Percentiles rank a stretch among this genome's conserved stretches.
These are phyloP conservation scores for Notodonta dromedarius DNA, from an alignment of 2,888 invertebrate genomes.

Conservation along the genomic window DNA sequence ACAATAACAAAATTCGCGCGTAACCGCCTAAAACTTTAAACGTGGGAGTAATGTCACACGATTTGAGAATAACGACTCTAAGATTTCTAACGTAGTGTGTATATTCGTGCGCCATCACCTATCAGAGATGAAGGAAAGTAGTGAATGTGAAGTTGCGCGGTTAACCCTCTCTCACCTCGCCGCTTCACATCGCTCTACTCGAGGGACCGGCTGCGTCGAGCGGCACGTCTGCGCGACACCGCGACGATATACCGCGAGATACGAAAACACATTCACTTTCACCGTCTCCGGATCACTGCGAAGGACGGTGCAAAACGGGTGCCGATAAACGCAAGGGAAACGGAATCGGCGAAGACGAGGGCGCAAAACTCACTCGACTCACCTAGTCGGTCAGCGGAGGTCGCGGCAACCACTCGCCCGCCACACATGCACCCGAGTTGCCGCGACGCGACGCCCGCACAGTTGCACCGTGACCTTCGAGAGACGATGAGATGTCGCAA, in stretches of 20 bases:
- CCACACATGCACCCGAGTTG: slow-evolving; percentile 59
- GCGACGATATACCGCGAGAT: slow-evolving; percentile 52
- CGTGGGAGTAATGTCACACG: slow-evolving; percentile 24
- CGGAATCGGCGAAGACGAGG: slow-evolving; percentile 64
- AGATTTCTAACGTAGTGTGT: slow-evolving; percentile 41
- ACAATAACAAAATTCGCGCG: slow-evolving; percentile 46
- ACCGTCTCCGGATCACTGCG: slow-evolving; percentile 63
- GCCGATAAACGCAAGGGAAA: slow-evolving; percentile 73
- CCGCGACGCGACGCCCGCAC: slow-evolving; percentile 49
- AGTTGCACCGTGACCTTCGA: slow-evolving; percentile 80
- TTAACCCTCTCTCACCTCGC: slow-evolving; percentile 60
- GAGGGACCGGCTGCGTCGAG: slow-evolving; percentile 40
- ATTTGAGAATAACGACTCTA: slow-evolving; percentile 46
- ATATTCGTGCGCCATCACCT: slow-evolving; percentile 56
- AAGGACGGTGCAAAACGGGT: slow-evolving; percentile 73
- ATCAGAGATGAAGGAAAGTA: slow-evolving; percentile 51
- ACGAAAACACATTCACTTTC: slow-evolving; percentile 60
- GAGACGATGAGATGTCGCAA: slow-evolving; percentile 81
- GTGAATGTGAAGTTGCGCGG: slow-evolving; percentile 71
- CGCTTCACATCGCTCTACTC: slow-evolving; percentile 50
- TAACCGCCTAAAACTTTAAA: slow-evolving; percentile 59
- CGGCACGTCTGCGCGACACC: slow-evolving; percentile 58
- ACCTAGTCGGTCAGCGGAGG: slow-evolving; percentile 78
- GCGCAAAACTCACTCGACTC: slow-evolving; percentile 72
- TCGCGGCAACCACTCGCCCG: slow-evolving; percentile 71